Conservation (phyloP, 2,888 invertebrate species). For the Drosophila parthenogenetica region DNA sequence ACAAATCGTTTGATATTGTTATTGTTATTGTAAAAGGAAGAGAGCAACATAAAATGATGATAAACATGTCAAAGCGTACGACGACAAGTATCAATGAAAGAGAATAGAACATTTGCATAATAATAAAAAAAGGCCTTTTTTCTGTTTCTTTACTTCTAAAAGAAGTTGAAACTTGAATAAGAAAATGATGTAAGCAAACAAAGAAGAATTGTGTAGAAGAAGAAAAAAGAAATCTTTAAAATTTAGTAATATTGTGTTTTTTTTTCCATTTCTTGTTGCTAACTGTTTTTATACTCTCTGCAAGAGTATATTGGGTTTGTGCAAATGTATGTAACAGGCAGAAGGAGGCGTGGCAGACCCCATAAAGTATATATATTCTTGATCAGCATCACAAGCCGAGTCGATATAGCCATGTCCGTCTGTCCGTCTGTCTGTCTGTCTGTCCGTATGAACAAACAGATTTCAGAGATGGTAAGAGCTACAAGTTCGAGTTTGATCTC, state of each 20-base stretch:
- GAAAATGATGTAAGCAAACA: slow-evolving; percentile 64
- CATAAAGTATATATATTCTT: too few species aligned
- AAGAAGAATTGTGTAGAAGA: slow-evolving; percentile 14
- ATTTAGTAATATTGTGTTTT: slow-evolving; percentile 49
- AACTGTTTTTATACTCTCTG: slow-evolving; percentile 76
- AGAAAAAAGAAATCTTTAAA: slow-evolving; percentile 52
- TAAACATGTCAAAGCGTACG: slow-evolving; percentile 70
- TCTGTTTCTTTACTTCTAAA: slow-evolving; percentile 33
- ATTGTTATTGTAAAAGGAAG: slow-evolving; percentile 35
- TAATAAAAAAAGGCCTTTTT: slow-evolving; percentile 56
- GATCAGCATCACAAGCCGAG: too few species aligned
- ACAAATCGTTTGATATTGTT: slow-evolving; percentile 65
- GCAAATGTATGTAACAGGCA: too few species aligned
- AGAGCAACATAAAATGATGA: slow-evolving; percentile 49
- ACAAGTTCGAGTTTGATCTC: too few species aligned
- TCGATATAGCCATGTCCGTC: too few species aligned
- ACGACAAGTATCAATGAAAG: slow-evolving; percentile 63
- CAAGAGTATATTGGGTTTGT: too few species aligned
- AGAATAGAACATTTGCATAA: slow-evolving; percentile 69
- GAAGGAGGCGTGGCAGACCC: too few species aligned
- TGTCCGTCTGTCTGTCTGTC: too few species aligned
- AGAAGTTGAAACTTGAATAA: slow-evolving; percentile 65
- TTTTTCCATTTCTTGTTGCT: slow-evolving; percentile 38
- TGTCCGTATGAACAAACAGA: too few species aligned
- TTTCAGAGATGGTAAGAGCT: too few species aligned